These are phyloP conservation scores for Podarcis cretensis DNA, from an alignment of 2,113 vertebrate genomes.

Conservation along the genomic window DNA sequence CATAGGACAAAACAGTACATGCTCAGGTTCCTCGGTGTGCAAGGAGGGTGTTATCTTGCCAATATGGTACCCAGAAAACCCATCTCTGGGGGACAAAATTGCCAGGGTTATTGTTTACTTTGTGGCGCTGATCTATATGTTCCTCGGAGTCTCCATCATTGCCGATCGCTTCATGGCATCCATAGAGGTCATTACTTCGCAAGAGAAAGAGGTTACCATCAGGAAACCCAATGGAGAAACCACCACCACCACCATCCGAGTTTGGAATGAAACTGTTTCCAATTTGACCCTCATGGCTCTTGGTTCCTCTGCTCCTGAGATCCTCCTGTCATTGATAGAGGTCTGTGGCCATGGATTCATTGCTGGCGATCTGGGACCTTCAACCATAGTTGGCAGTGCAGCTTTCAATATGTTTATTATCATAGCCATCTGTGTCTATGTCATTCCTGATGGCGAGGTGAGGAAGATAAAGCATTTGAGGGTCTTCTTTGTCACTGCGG, in stretches of 20 bases:
- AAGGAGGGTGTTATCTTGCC: conserved; percentile 94
- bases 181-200: conserved; percentile 98
- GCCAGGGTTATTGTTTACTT: conserved; percentile 99
- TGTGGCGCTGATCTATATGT: conserved; percentile 99
- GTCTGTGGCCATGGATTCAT: conserved; percentile 93
- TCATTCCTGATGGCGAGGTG: conserved; percentile 94
- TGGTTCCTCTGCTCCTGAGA: conserved; percentile 96
- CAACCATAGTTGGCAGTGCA: conserved; percentile 96
- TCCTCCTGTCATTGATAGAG: conserved; percentile 96
- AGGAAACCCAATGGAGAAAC: conserved; percentile 97
- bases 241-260: conserved; percentile 90
- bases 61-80: conserved; percentile 99
- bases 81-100: conserved; percentile 98
- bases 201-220: conserved; percentile 94
- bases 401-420: conserved; percentile 99
- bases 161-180: conserved; percentile 99
- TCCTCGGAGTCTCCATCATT: conserved; percentile 97
- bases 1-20: conserved; percentile 85
- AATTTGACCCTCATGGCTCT: conserved; percentile 98
- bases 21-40: conserved; percentile 87
- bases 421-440: conserved; percentile 94
- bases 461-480: conserved; percentile 96
- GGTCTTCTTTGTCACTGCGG: conserved; percentile 97
- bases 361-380: conserved; percentile 92
- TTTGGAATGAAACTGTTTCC: conserved; percentile 99